Evolutionary conservation across 1,140 invertebrate genomes (phyloP).

Genomic region (Trachelipus rathkii): DNA sequence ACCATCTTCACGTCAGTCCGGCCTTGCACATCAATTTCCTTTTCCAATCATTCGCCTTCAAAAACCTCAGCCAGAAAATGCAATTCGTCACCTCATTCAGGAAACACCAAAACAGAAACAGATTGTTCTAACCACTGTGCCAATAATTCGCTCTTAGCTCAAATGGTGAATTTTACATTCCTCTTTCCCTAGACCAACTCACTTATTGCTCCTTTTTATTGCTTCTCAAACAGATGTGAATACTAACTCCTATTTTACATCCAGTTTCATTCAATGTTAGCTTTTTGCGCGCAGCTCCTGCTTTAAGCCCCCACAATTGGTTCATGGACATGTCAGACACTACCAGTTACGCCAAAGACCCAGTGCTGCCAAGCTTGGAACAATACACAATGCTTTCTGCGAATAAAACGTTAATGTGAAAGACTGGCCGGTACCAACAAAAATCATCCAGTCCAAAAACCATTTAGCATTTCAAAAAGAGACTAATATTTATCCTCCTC

Average conservation of each 20-base stretch:
- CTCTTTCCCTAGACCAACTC: constrained; percentile 78
- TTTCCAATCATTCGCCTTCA: not conserved
- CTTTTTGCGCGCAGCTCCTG: constrained; percentile 56
- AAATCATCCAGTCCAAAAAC: not conserved
- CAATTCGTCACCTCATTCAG: not conserved
- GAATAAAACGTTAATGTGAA: not conserved
- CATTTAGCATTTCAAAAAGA: not conserved
- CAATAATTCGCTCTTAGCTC: constrained; percentile 77
- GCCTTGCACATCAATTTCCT: constrained; percentile 5
- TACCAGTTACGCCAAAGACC: not conserved
- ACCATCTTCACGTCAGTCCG: not conserved
- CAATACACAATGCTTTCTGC: not conserved
- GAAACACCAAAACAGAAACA: constrained; percentile 27
- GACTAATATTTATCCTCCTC: not conserved
- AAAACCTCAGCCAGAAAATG: constrained; percentile 18
- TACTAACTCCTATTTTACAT: constrained; percentile 64
- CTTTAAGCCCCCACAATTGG: not conserved
- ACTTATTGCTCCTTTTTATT: constrained; percentile 65
- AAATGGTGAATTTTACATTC: constrained; percentile 84
- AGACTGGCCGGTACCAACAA: not conserved
- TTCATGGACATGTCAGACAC: not conserved
- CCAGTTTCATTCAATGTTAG: constrained; percentile 87
- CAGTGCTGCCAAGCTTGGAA: not conserved
- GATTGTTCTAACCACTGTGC: constrained; percentile 53
- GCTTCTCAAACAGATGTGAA: constrained; percentile 48